Evolutionary conservation across 2,797 vertebrate species (phyloP).

Genomic region (Choloepus didactylus): DNA sequence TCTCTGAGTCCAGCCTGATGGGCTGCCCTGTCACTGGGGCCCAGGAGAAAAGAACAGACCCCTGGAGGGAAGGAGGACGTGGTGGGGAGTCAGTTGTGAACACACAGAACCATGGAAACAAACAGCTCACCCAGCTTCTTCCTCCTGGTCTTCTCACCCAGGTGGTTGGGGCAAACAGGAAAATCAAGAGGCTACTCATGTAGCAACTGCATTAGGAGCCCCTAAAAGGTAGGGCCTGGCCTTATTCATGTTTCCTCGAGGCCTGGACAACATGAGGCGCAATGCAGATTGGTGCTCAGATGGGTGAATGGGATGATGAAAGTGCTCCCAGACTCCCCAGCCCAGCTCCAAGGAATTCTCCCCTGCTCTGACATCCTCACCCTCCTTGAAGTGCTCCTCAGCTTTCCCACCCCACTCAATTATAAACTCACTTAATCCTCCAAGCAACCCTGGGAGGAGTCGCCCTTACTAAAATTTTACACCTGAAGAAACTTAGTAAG

Average conservation of each 20-base stretch:
- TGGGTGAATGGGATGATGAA: background rate
- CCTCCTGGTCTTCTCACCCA: background rate
- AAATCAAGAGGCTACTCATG: background rate
- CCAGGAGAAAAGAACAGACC: background rate
- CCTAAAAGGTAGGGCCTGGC: background rate
- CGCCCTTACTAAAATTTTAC: background rate
- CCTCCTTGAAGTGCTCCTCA: background rate
- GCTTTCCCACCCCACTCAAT: background rate
- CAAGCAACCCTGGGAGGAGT: background rate
- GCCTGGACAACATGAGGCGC: background rate
- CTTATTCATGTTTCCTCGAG: background rate
- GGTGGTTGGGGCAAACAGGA: conserved; percentile 41
- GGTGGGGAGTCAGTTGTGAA: conserved; percentile 29
- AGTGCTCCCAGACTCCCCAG: background rate
- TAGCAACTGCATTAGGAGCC: background rate
- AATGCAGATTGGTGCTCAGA: background rate
- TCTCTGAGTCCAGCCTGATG: conserved; percentile 57
- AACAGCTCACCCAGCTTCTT: conserved; percentile 41
- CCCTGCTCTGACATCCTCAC: background rate
- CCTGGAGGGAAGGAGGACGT: conserved; percentile 2
- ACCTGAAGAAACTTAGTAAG: background rate
- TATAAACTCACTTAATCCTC: background rate
- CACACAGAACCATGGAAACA: conserved; percentile 33
- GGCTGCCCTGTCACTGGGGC: conserved; percentile 63
- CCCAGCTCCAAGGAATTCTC: background rate